These are phyloP conservation scores for Tinea pellionella DNA, from an alignment of 2,888 invertebrate genomes.

Conservation along the genomic window DNA sequence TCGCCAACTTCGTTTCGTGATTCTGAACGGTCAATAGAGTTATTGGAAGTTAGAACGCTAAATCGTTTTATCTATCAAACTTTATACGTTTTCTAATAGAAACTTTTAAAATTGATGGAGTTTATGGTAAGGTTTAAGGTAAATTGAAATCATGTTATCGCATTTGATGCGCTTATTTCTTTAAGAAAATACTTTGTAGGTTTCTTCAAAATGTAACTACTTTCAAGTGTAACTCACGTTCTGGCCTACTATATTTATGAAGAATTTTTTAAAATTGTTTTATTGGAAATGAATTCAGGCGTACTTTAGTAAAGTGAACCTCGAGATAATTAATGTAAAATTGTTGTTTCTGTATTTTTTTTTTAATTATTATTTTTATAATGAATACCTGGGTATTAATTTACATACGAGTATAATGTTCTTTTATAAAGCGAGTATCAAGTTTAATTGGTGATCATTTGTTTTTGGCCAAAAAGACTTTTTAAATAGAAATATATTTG, in stretches of 20 bases:
- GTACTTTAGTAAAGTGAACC: background rate
- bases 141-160: background rate
- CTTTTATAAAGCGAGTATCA: background rate
- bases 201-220: too few relatives aligned
- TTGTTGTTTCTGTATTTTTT: background rate
- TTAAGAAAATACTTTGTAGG: too few relatives aligned
- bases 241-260: too few relatives aligned
- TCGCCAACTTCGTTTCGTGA: slow-evolving; percentile 19
- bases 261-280: background rate
- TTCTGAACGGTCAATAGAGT: slow-evolving; percentile 23
- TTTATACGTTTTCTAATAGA: slow-evolving; percentile 3
- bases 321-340: background rate
- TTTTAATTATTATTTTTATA: background rate
- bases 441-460: background rate
- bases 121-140: background rate
- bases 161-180: too few relatives aligned
- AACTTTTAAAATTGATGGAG: slow-evolving; percentile 2
- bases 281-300: background rate
- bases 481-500: too few relatives aligned
- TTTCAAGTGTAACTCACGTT: too few relatives aligned
- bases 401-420: too few relatives aligned
- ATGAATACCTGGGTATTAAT: background rate
- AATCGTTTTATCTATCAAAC: slow-evolving; percentile 13
- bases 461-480: too few relatives aligned
- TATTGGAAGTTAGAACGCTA: slow-evolving; percentile 24